These are phyloP conservation scores for Dynastes grantii DNA, from an alignment of 2,888 invertebrate genomes.

Conservation along the genomic window DNA sequence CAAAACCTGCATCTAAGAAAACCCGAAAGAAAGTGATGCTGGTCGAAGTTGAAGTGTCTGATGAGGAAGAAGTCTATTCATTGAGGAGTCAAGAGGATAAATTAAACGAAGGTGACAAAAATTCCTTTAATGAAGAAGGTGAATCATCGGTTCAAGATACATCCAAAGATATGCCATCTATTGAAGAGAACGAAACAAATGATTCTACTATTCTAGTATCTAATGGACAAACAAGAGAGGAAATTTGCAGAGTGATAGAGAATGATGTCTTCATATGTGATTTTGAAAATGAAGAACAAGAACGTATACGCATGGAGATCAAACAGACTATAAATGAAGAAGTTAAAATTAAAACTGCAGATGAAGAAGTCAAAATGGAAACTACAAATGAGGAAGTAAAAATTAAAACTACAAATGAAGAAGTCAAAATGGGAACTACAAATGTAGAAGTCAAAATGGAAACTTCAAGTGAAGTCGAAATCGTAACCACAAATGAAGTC, in stretches of 20 bases:
- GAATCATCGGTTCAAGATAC: constrained; percentile 28
- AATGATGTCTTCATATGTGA: constrained; percentile 32
- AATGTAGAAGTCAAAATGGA: no score
- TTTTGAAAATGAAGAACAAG: constrained; percentile 10
- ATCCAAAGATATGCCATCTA: neutral
- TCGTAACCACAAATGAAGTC: no score
- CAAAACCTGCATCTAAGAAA: constrained; percentile 64
- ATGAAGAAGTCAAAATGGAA: no score
- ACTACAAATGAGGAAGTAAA: no score
- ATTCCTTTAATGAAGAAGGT: constrained; percentile 15
- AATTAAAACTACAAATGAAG: no score
- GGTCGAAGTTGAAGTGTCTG: constrained; percentile 72
- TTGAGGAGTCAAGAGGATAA: constrained; percentile 52
- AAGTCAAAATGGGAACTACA: no score
- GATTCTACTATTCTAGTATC: neutral
- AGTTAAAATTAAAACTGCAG: neutral
- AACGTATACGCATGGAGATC: constrained; percentile 3
- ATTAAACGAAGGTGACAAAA: constrained; percentile 4
- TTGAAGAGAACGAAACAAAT: neutral
- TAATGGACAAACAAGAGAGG: constrained; percentile 12
- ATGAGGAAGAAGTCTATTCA: constrained; percentile 65
- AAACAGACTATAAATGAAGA: neutral
- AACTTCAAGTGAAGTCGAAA: no score
- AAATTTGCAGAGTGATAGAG: constrained; percentile 25
- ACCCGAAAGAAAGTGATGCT: constrained; percentile 68